Evolutionary conservation across 2,888 invertebrate genomes (phyloP), one percentile per base, ranked within the genome.

Genomic region (Caenorhabditis macrosperma): DNA sequence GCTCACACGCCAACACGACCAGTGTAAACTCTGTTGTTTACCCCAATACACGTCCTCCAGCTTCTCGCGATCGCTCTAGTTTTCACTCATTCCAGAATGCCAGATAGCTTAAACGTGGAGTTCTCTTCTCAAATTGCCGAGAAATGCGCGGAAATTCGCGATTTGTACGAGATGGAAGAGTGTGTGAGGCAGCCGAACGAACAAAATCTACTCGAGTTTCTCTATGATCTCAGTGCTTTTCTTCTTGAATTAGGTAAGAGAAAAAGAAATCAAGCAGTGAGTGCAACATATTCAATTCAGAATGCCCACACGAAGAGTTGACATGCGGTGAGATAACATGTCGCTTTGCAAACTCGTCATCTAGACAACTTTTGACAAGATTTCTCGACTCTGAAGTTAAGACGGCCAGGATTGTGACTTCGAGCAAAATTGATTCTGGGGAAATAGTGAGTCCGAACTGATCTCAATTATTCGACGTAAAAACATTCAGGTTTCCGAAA

Each of bases 191-290:
- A 74, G 55, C 60, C 66, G 10, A 50, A 63, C n/a, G 66, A 76
- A 3, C 63, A 78, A 15, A 79, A 82, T 46, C 33, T 83, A 9
- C 46, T 63, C 10, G 77, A 83, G 22, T 84, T 86, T 74, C 79
- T 83, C 20, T 84, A 80, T 57, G 84, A 86, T 68, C 77, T 86
- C 28, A 84, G 84, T 61, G 82, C 85, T 15, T 84, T 85, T 64
- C 71, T 86, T 10, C 66, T 82, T 4, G 84, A 86, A 48, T 41
- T 86, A 41, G 84, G 85, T 82, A 28, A 35, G 59, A 22, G 7
- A 26, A 33, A 33, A 9, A n/a, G 20, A 20, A 2, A 30, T 33
- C 7, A 41, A 10, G 24, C 12, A 48, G 33, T 15, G 26, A 52
- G 10, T 12, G 30, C 20, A 17, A 15, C 22, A 30, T 35, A 28